Evolutionary conservation across 2,888 invertebrate genomes (phyloP), one percentile per base, ranked within the genome.

Genomic region (Caenorhabditis imperialis): DNA sequence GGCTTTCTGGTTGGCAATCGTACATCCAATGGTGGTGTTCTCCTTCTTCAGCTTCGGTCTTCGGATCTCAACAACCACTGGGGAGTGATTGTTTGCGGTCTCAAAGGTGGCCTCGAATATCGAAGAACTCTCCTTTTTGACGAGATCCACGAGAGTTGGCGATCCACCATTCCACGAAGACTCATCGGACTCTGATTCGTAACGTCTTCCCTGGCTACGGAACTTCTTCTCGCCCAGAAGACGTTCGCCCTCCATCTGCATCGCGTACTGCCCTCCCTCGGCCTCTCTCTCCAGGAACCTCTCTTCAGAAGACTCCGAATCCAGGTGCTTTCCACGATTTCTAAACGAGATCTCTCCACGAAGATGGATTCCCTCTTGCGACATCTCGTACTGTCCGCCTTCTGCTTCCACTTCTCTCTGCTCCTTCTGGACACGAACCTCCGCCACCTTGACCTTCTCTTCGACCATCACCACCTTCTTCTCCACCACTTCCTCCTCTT

Each of bases 71-170:
- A 48, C 57, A 0, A n/a, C 16, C 20, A 76, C 40, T 8, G 79
- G 76, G 27, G 65, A 62, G 38, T 74, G 55, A 18, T 71, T 72
- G 47, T 78, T 79, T 3, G 83, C 65, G n/a, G 83, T 81, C 55
- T 85, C 85, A 42, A 86, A 84, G 42, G 81, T 82, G n/a, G 83
- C 77, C 33, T 85, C 83, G 55, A 85, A 86, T 38, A 76, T 65
- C 1, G 85, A 84, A n/a, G 80, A 58, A 22, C 81, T 81, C 45
- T 86, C 86, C 48, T 86, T 83, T 61, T 84, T 84, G 23, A 84
- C 71, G 38, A 85, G 72, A 35, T 82, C 82, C n/a, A 82, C 82
- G 14, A 78, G 27, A 7, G 82, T 82, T 16, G 81, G 81, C 30
- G 75, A 77, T 62, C 81, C 81, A 54, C 72, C 76, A 53, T 75